Evolutionary conservation across 2,797 vertebrate species (phyloP).

Genomic region (Sebastes vulpes): DNA sequence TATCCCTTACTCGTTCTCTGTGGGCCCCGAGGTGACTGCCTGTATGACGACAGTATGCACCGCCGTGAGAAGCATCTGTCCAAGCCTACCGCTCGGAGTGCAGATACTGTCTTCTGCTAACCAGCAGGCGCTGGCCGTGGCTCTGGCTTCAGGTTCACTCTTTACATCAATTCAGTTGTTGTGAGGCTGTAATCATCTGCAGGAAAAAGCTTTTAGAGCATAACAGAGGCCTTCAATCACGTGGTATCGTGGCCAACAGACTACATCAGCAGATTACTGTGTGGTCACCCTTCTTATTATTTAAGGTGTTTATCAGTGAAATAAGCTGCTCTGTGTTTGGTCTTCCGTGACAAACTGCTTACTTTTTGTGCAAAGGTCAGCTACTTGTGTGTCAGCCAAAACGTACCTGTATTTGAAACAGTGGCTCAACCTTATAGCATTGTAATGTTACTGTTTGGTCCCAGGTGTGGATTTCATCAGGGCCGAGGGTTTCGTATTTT

Average conservation of each 20-base stretch:
- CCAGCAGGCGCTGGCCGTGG: conserved; percentile 86
- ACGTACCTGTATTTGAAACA: background rate
- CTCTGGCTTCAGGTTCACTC: conserved; percentile 89
- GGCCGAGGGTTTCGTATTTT: conserved; percentile 89
- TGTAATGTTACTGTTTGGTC: background rate
- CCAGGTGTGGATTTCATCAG: conserved; percentile 89
- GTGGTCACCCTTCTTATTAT: background rate
- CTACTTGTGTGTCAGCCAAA: background rate
- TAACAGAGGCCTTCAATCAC: background rate
- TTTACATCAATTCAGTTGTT: background rate
- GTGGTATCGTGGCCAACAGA: background rate
- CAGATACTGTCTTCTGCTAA: conserved; percentile 91
- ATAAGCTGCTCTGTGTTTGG: background rate
- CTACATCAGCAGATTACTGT: background rate
- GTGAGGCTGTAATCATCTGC: background rate
- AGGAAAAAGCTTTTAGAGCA: background rate
- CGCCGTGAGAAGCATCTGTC: conserved; percentile 82
- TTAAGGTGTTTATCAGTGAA: background rate
- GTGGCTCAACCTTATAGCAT: background rate
- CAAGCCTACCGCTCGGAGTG: conserved; percentile 83
- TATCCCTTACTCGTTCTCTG: conserved; percentile 84
- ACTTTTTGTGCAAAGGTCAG: background rate
- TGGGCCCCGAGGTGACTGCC: conserved; percentile 89
- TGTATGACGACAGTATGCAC: conserved; percentile 86
- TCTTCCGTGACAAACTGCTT: background rate